Evolutionary conservation across 2,888 invertebrate genomes (phyloP).

Genomic region (Troides oblongomaculatus): DNA sequence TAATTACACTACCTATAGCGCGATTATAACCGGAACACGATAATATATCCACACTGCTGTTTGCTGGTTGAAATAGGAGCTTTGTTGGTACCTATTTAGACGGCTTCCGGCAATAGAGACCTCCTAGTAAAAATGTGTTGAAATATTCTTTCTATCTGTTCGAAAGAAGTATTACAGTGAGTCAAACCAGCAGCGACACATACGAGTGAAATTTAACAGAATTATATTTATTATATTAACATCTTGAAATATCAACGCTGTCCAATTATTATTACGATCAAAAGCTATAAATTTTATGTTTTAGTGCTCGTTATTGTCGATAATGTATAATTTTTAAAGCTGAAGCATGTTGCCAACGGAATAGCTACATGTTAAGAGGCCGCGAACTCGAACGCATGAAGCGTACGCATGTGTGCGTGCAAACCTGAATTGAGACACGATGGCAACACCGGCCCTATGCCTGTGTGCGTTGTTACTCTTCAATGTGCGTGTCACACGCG

Average conservation of each 20-base stretch:
- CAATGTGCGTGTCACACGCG: slow-evolving; percentile 41
- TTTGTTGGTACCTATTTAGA: too few species aligned
- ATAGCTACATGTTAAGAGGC: slow-evolving; percentile 44
- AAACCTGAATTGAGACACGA: slow-evolving; percentile 46
- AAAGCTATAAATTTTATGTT: slow-evolving; percentile 19
- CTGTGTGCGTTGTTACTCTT: slow-evolving; percentile 30
- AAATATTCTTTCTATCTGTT: too few species aligned
- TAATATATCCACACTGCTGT: too few species aligned
- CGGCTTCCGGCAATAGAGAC: too few species aligned
- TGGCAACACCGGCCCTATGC: slow-evolving; percentile 24
- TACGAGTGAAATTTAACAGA: too few species aligned
- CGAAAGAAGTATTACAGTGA: too few species aligned
- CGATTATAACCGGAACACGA: too few species aligned
- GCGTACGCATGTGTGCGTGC: slow-evolving; percentile 38
- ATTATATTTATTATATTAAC: neutral
- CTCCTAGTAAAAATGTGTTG: too few species aligned
- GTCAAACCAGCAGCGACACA: too few species aligned
- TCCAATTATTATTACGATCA: neutral
- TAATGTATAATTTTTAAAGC: slow-evolving; percentile 11
- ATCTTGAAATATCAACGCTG: neutral
- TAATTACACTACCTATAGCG: too few species aligned
- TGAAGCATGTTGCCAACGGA: slow-evolving; percentile 24
- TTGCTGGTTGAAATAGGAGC: too few species aligned
- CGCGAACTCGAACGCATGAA: slow-evolving; percentile 48
- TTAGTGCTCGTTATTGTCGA: slow-evolving; percentile 22